Evolutionary conservation across 2,888 invertebrate genomes (phyloP).

Genomic region (Endomychus coccineus): DNA sequence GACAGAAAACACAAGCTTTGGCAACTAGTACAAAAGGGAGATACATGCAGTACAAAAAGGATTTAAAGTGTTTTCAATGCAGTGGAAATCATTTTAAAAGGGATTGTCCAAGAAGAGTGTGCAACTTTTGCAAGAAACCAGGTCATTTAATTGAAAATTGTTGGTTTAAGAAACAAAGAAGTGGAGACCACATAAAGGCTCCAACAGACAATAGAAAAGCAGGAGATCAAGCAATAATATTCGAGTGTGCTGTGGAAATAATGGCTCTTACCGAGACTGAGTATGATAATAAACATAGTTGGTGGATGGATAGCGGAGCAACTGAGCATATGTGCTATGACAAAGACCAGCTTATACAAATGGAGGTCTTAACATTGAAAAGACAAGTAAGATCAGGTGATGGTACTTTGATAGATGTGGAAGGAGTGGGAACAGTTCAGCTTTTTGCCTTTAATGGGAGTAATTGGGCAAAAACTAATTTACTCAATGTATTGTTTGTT

Average conservation of each 20-base stretch:
- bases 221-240: background rate
- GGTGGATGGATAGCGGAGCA: slow-evolving; percentile 16
- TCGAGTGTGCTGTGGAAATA: background rate
- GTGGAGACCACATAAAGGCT: background rate
- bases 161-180: slow-evolving; percentile 11
- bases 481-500: slow-evolving; percentile 16
- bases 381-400: slow-evolving; percentile 15
- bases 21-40: slow-evolving; percentile 5
- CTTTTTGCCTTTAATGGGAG: slow-evolving; percentile 14
- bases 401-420: slow-evolving; percentile 14
- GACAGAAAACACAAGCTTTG: slow-evolving; percentile 13
- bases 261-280: too few species aligned
- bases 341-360: background rate
- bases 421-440: slow-evolving; percentile 13
- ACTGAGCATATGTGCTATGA: slow-evolving; percentile 15
- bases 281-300: slow-evolving; percentile 2
- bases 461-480: slow-evolving; percentile 15
- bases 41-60: background rate
- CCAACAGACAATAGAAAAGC: too few species aligned
- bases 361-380: slow-evolving; percentile 2
- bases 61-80: slow-evolving; percentile 4
- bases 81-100: background rate
- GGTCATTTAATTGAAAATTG: slow-evolving; percentile 11
- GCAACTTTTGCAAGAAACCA: slow-evolving; percentile 8
- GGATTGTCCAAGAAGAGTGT: slow-evolving; percentile 4